These are phyloP conservation scores for Drosophila monieri DNA, from an alignment of 2,888 invertebrate genomes.

Conservation along the genomic window DNA sequence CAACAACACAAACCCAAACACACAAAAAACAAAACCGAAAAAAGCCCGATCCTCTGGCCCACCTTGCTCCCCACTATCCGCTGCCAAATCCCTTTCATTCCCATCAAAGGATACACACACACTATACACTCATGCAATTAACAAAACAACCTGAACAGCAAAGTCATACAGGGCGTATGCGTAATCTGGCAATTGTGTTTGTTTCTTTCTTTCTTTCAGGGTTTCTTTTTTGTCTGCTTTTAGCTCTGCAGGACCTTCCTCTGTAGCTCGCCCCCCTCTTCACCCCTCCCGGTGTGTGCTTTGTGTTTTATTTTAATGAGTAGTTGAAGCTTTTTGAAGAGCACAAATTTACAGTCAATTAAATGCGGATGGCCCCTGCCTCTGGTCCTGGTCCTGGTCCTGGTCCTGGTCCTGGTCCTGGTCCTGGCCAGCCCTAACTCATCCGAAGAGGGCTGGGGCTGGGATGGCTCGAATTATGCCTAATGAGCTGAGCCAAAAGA, in stretches of 20 bases:
- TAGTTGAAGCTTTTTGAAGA: slow-evolving; percentile 71
- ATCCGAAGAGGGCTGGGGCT: not conserved
- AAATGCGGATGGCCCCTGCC: slow-evolving; percentile 54
- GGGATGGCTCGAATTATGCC: slow-evolving; percentile 62
- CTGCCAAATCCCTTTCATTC: not conserved
- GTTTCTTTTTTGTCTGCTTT: slow-evolving; percentile 1
- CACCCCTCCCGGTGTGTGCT: not conserved
- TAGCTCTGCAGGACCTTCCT: slow-evolving; percentile 4
- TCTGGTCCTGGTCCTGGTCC: not conserved
- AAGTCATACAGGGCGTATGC: slow-evolving; percentile 59
- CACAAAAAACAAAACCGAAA: not conserved
- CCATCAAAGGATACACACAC: not conserved
- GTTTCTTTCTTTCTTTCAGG: slow-evolving; percentile 3
- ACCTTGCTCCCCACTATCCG: not conserved
- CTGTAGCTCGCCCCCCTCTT: not conserved
- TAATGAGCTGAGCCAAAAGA: slow-evolving; percentile 64
- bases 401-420: not conserved
- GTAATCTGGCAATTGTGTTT: slow-evolving; percentile 61
- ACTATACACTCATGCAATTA: slow-evolving; percentile 38
- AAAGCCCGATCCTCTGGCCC: not conserved
- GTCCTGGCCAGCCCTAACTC: not conserved
- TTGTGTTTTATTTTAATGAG: slow-evolving; percentile 61
- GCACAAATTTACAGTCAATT: slow-evolving; percentile 75
- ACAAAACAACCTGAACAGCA: slow-evolving; percentile 24
- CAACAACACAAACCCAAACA: not conserved